Conservation (phyloP, 2,797 vertebrate species). For the Parauchenoglanis ngamensis region DNA sequence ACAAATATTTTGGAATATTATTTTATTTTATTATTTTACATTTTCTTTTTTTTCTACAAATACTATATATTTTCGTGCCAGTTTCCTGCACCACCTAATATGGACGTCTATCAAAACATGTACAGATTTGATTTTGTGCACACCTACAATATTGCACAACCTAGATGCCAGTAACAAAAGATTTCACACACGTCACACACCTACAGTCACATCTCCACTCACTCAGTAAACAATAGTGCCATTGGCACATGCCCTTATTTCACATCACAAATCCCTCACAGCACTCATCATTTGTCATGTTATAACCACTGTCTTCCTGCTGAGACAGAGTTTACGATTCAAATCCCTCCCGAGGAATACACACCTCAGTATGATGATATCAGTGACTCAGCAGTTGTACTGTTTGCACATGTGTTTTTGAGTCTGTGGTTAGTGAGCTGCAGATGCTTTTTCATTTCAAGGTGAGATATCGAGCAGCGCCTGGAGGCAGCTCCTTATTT, state of each 20-base stretch:
- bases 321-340: background rate
- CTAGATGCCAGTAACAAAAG: background rate
- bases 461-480: slow-evolving; percentile 9
- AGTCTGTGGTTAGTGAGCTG: background rate
- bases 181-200: slow-evolving; percentile 13
- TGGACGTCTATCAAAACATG: background rate
- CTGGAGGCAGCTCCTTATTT: slow-evolving; percentile 25
- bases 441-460: slow-evolving; percentile 23
- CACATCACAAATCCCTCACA: slow-evolving; percentile 19
- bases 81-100: background rate
- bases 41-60: background rate
- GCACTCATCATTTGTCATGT: slow-evolving; percentile 10
- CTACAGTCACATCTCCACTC: background rate
- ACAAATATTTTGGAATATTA: background rate
- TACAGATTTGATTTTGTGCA: background rate
- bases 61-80: background rate
- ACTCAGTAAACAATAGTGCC: slow-evolving; percentile 23
- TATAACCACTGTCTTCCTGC: background rate
- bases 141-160: slow-evolving; percentile 13
- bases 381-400: slow-evolving; percentile 3
- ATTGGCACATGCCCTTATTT: background rate
- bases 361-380: background rate
- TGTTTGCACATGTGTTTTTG: background rate
- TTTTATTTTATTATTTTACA: background rate
- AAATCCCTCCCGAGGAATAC: background rate